phyloP scores from a whole-genome alignment of 2,888 invertebrate genomes.

The Strigamia maritima region DNA sequence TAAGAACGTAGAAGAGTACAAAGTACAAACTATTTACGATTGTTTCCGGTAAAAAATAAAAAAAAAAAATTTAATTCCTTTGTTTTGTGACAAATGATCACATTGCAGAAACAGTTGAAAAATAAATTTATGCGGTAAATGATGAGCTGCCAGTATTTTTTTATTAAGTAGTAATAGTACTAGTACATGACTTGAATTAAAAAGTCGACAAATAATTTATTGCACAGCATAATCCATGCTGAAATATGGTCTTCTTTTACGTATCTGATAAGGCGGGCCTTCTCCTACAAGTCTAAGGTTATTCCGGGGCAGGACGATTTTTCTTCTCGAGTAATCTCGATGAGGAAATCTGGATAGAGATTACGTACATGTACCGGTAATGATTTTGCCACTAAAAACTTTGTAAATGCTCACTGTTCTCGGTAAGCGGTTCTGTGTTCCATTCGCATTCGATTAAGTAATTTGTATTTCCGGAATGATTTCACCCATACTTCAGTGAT shows the following conservation, averaged over 20 bases:
- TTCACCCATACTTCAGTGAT: neutral
- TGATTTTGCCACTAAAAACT: no score
- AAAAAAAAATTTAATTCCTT: no score
- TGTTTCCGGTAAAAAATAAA: no score
- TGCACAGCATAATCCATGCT: conserved; percentile 1
- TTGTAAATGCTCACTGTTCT: neutral
- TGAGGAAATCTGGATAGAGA: neutral
- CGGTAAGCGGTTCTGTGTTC: neutral
- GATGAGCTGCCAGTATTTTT: no score
- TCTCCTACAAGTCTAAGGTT: neutral
- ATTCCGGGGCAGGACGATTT: neutral
- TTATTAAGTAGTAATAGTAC: no score
- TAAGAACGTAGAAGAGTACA: neutral
- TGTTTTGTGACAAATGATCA: no score
- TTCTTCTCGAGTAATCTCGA: neutral
- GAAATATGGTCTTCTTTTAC: neutral
- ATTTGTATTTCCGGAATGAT: neutral
- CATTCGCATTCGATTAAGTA: neutral
- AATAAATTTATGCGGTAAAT: no score
- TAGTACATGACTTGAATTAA: neutral
- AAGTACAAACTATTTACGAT: neutral
- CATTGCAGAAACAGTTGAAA: no score
- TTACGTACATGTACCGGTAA: no score
- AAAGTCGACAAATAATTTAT: neutral
- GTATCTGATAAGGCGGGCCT: neutral